These are phyloP conservation scores for Protophormia terraenovae DNA, from an alignment of 2,888 invertebrate species.

Conservation along the genomic window DNA sequence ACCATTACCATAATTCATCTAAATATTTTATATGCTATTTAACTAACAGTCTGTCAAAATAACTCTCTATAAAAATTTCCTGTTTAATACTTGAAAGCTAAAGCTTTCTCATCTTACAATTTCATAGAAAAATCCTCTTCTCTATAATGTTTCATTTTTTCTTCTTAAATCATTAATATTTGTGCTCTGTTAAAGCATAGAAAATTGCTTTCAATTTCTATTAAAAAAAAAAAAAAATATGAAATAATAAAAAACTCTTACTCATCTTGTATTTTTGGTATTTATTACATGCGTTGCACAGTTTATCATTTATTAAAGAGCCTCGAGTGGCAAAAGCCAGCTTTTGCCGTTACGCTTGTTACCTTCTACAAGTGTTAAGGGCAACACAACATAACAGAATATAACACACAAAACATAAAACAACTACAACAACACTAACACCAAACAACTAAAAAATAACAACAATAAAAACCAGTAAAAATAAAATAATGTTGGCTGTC, in stretches of 20 bases:
- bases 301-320: constrained; percentile 58
- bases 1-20: no score
- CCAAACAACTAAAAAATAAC: background rate
- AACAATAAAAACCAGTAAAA: constrained; percentile 6
- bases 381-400: constrained; percentile 1
- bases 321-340: constrained; percentile 50
- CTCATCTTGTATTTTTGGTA: background rate
- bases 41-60: no score
- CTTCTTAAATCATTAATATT: no score
- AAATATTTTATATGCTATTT: no score
- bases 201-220: background rate
- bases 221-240: background rate
- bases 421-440: background rate
- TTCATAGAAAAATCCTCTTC: no score
- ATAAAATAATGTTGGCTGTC: constrained; percentile 28
- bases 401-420: background rate
- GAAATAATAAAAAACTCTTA: background rate
- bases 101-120: no score
- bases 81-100: no score
- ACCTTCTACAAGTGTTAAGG: constrained; percentile 52
- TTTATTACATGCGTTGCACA: constrained; percentile 44
- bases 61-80: no score
- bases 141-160: no score
- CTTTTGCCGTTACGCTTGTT: constrained; percentile 53
- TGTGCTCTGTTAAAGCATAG: background rate